Base-by-base conservation (phyloP, 2,888 invertebrate genomes). In the Crepidodera aurea region DNA sequence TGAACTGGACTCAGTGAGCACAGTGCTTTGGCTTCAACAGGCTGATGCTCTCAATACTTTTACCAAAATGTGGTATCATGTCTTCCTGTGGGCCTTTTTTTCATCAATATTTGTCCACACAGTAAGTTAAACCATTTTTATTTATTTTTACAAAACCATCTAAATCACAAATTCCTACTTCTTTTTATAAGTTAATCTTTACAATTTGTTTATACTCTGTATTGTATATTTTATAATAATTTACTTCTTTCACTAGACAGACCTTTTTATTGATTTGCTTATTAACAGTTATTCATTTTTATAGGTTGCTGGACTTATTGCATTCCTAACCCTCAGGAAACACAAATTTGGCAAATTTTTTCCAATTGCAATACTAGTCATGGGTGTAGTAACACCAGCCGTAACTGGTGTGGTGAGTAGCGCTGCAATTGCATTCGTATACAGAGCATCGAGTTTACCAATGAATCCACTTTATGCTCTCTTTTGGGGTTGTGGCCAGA, bases 51-150 rank as follows among this genome's bases (percentile, higher is more conserved):
- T 90, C 70, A 87, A 88, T 79, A 88, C 88, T 64, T 89, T 92
- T 85, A 84, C 89, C 84, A 95, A 96, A 83, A 97, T 97, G 92
- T 97, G 96, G 96, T 96, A 96, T 82, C 93, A 95, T 78, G 91
- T 97, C 79, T 97, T 97, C 83, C 84, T 97, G 75, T 97, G 96
- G 96, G 94, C 94, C 63, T 84, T 97, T 76, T 93, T 95, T 80
- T 96, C 96, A 10, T 97, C 96, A 51, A 88, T 96, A 76, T 89
- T 96, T 78, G 93, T 97, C 70, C 96, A 97, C 82, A 90, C 90
- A 54, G 81, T 82, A 74, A 75, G 76, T 71, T 22, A 16, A 37
- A 37, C 12, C 2, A 40, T 18, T 22, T 4, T 22, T 22, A 6
- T 22, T 22, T 22, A 22, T 22, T 22, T 22, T 22, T 22, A 22